Percentiles rank a stretch among this genome's conserved stretches.
phyloP scores from a whole-genome alignment of 2,113 vertebrate species.

The Psophia crepitans region DNA sequence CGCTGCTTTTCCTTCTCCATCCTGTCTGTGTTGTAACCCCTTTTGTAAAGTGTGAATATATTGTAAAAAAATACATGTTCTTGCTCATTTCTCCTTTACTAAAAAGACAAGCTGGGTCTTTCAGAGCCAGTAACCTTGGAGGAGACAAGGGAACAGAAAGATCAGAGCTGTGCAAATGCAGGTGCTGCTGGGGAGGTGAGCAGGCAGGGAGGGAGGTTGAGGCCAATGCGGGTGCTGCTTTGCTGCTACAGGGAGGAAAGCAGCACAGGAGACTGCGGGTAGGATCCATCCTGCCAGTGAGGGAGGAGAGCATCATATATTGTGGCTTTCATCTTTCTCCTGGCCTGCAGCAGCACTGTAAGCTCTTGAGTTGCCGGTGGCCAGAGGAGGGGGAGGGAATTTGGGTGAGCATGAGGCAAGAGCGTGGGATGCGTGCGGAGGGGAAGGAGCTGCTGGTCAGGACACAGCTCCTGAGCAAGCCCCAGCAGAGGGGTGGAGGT shows the following conservation, averaged over 20 bases:
- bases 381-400: background rate
- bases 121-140: background rate
- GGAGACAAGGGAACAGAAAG: background rate
- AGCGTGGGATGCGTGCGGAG: background rate
- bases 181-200: background rate
- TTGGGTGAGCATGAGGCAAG: background rate
- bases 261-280: background rate
- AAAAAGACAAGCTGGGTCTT: background rate
- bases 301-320: fast-evolving
- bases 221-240: background rate
- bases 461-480: background rate
- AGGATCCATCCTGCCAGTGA: background rate
- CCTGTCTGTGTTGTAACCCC: background rate
- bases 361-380: background rate
- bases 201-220: background rate
- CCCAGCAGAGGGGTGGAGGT: background rate
- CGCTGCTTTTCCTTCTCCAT: background rate
- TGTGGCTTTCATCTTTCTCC: background rate
- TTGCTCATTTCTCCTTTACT: background rate
- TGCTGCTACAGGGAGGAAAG: background rate
- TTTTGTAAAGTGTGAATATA: background rate
- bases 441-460: background rate
- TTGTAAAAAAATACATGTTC: background rate
- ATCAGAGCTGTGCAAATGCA: background rate
- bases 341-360: background rate